Base-by-base conservation (phyloP, 2,888 invertebrate species). In the Philaethria dido region DNA sequence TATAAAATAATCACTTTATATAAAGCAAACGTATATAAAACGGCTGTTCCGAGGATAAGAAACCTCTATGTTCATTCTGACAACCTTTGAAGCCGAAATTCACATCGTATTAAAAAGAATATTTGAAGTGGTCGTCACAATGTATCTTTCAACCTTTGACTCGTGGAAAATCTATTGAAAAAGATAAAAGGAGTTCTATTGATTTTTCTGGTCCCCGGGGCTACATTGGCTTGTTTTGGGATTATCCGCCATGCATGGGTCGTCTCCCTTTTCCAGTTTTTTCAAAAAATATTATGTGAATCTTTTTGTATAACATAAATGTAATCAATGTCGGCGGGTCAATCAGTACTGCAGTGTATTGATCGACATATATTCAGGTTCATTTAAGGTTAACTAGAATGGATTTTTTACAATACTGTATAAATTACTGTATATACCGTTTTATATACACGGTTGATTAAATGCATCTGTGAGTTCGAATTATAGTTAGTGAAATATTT, bases 211-310 rank as follows among this genome's bases (percentile, higher is more conserved):
- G 48, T 60, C 59, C 42, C 50, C 29, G 33, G 50, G 42, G 42
- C 39, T 33, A 25, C 45, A 64, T 64, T 64, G 64, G 64, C 64
- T 64, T 55, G 55, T 64, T 64, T 64, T 45, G 33, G 18, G 55
- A 64, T 63, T 55, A 63, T 64, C 64, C 55, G 39, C 18, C 36
- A 13, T 25, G 25, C 29, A 45, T 44, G 29, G 25, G 18, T 29
- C 45, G 25, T 14, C 29, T 42, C 13, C 16, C 29, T 60, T 25
- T 45, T 39, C 20, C 14, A 39, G 45, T 14, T 25, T 45, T 25
- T 60, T 45, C 29, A 11, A 0, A 60, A 59, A 25, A 52, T 45
- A 29, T 11, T 52, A 33, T 45, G 60, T 59, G 42, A 59, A 45
- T 16, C 22, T 11, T 22, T 18, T 44, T 25, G 16, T 59, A 29